These are phyloP conservation scores for Teleopsis dalmanni DNA, from an alignment of 1,140 invertebrate species.

Conservation along the genomic window DNA sequence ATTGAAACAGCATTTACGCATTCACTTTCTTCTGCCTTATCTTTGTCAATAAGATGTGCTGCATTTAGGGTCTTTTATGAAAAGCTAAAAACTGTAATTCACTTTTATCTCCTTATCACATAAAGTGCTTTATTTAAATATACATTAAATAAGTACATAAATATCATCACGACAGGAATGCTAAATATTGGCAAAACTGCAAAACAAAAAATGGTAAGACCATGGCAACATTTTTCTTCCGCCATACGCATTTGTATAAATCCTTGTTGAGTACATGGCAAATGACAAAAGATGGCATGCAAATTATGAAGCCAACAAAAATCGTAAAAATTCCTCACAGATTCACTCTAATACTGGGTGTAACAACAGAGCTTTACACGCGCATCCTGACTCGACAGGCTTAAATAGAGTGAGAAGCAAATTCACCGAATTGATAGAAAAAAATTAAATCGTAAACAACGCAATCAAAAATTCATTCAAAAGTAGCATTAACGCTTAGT, in stretches of 20 bases:
- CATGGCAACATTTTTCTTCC: not conserved
- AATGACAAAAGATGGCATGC: not conserved
- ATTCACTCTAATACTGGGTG: too few relatives aligned
- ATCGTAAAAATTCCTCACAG: too few relatives aligned
- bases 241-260: not conserved
- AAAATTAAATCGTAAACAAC: constrained; percentile 46
- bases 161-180: constrained; percentile 8
- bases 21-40: not conserved
- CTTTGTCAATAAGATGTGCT: not conserved
- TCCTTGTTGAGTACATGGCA: not conserved
- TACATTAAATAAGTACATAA: constrained; percentile 11
- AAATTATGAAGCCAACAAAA: constrained; percentile 2
- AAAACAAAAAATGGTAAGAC: not conserved
- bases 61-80: too few relatives aligned
- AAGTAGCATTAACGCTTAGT: constrained; percentile 45
- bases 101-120: not conserved
- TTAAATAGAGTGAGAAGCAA: too few relatives aligned
- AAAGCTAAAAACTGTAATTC: too few relatives aligned
- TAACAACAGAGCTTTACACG: too few relatives aligned
- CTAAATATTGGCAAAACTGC: not conserved
- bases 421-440: too few relatives aligned
- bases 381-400: too few relatives aligned
- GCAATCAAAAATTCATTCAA: constrained; percentile 47
- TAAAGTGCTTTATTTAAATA: constrained; percentile 10
- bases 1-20: too few relatives aligned